These are phyloP conservation scores for Drosophila gaucha DNA, from an alignment of 2,888 invertebrate genomes.

Conservation along the genomic window DNA sequence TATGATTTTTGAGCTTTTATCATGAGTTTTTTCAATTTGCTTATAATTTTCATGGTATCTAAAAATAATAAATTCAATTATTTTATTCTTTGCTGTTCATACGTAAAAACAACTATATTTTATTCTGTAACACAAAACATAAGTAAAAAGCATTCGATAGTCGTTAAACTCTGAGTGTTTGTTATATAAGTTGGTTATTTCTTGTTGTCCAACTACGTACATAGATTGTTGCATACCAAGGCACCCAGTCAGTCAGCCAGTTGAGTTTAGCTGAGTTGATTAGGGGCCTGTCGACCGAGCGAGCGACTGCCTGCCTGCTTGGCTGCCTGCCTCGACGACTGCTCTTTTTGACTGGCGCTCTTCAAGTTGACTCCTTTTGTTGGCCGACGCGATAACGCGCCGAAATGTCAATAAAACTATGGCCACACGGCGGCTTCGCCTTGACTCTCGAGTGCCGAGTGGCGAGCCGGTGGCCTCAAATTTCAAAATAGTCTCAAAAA, in stretches of 20 bases:
- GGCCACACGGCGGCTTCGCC: conserved; percentile 67
- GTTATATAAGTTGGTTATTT: conserved; percentile 5
- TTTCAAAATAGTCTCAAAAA: conserved; percentile 59
- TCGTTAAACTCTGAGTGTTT: conserved; percentile 6
- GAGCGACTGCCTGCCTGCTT: conserved; percentile 31
- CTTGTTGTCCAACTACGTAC: conserved; percentile 33
- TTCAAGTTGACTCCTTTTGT: conserved; percentile 79
- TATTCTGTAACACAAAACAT: neutral
- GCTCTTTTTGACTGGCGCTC: conserved; percentile 53
- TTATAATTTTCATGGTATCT: no score
- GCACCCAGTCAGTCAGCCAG: conserved; percentile 39
- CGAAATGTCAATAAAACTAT: conserved; percentile 79
- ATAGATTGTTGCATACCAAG: conserved; percentile 41
- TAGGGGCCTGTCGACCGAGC: conserved; percentile 63
- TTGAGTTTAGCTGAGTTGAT: conserved; percentile 68
- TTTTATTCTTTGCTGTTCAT: no score
- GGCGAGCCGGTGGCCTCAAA: conserved; percentile 70
- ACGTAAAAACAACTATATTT: neutral
- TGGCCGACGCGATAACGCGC: conserved; percentile 74
- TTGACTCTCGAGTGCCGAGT: conserved; percentile 62
- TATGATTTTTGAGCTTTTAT: no score
- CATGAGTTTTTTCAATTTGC: no score
- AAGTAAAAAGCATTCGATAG: conserved; percentile 22
- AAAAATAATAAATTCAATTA: no score
- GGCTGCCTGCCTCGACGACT: conserved; percentile 34